phyloP scores from a whole-genome alignment of 2,797 vertebrate genomes.

The Enteromius viviparus region DNA sequence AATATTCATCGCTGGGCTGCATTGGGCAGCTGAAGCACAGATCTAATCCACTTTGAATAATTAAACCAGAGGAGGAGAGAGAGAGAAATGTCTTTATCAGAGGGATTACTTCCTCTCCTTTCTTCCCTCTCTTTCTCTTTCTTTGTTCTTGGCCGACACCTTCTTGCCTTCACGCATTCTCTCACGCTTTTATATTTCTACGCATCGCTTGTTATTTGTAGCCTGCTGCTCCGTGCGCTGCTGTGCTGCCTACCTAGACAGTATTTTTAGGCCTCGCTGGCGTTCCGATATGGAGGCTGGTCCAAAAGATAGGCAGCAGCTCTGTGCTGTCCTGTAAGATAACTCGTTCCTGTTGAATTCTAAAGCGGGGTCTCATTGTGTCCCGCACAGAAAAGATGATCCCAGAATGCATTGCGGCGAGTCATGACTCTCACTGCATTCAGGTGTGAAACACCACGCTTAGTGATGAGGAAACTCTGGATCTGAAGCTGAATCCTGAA shows the following conservation, averaged over 20 bases:
- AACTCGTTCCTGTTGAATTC: background rate
- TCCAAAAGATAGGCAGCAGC: conserved; percentile 14
- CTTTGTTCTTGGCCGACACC: conserved; percentile 17
- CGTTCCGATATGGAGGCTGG: background rate
- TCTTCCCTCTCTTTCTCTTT: conserved; percentile 10
- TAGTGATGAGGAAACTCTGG: background rate
- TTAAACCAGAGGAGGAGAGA: conserved; percentile 58
- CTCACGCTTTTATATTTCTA: background rate
- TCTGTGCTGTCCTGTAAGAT: conserved; percentile 6
- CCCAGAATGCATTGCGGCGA: background rate
- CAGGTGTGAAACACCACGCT: background rate
- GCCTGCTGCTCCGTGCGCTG: background rate
- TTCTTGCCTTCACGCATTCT: background rate
- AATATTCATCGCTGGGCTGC: conserved; percentile 58
- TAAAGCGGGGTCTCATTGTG: background rate
- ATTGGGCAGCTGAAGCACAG: conserved; percentile 59
- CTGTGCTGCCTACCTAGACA: background rate
- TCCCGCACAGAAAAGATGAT: background rate
- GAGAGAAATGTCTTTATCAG: conserved; percentile 2
- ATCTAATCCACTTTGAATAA: conserved; percentile 66
- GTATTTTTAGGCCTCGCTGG: conserved; percentile 3
- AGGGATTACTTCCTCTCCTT: conserved; percentile 52
- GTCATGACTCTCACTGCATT: background rate
- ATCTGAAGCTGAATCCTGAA: background rate
- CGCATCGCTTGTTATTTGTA: background rate